Conservation (phyloP, 2,113 vertebrate genomes). For the Pitta sordida region DNA sequence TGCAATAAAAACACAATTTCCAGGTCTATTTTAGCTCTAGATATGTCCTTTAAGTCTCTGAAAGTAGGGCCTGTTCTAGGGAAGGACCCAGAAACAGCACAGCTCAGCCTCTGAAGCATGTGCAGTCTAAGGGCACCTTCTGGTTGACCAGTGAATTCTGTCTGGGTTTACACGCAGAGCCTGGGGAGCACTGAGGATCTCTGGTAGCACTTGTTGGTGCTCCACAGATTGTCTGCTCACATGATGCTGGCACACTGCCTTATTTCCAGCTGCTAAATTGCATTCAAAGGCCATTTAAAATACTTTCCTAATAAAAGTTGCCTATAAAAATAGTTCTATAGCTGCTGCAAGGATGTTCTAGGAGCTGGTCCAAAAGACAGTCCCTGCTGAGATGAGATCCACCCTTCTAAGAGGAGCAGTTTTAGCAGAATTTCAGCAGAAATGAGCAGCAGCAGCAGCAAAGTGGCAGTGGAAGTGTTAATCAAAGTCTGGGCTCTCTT, state of each 20-base stretch:
- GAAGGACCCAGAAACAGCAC: not conserved
- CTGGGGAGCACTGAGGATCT: not conserved
- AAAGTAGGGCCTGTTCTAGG: not conserved
- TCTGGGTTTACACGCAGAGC: not conserved
- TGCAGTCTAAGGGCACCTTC: not conserved
- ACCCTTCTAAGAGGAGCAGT: constrained; percentile 42
- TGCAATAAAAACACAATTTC: not conserved
- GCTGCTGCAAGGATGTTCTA: constrained; percentile 64
- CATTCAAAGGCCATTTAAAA: constrained; percentile 65
- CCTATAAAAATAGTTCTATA: constrained; percentile 63
- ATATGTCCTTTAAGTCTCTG: not conserved
- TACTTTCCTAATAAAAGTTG: constrained; percentile 67
- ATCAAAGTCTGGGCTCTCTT: not conserved
- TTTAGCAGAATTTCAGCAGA: not conserved
- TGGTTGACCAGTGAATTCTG: not conserved
- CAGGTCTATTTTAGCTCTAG: not conserved
- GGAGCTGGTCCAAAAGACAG: constrained; percentile 53
- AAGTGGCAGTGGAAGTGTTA: constrained; percentile 26
- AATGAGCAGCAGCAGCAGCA: not conserved
- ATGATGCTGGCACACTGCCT: constrained; percentile 37
- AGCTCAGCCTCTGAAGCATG: not conserved
- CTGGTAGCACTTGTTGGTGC: constrained; percentile 56
- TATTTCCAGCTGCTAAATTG: constrained; percentile 66
- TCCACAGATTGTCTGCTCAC: constrained; percentile 31
- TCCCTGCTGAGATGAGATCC: constrained; percentile 48